Conservation (phyloP, 2,113 vertebrate genomes). For the Ploceus nigricollis region DNA sequence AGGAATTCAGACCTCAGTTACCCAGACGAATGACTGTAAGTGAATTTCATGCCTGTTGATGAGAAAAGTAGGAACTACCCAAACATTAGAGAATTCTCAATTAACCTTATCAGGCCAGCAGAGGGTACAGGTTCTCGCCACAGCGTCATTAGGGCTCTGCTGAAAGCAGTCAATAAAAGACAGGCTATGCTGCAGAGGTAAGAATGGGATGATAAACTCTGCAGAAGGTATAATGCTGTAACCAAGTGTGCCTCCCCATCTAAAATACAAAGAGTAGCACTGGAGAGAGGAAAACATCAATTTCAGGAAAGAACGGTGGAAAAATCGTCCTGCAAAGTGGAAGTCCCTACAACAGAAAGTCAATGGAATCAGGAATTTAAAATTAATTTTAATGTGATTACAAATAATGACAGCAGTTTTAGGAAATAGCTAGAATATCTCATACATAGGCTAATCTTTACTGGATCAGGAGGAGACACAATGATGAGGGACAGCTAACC, state of each 20-base stretch:
- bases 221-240: neutral
- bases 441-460: neutral
- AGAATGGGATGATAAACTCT: neutral
- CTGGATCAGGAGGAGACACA: neutral
- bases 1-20: neutral
- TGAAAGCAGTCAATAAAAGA: slow-evolving; percentile 8
- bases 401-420: neutral
- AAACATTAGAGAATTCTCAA: neutral
- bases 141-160: neutral
- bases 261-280: neutral
- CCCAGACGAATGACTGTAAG: neutral
- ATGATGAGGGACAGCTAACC: neutral
- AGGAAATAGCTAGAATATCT: neutral
- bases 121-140: neutral
- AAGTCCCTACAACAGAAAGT: neutral
- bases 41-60: neutral
- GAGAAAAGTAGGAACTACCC: neutral
- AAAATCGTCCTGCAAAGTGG: rapidly evolving
- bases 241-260: neutral
- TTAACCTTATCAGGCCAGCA: slow-evolving; percentile 24
- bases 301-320: neutral
- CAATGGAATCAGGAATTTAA: neutral
- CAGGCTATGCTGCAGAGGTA: neutral
- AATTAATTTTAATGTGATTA: neutral
- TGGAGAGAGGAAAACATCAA: neutral